Evolutionary conservation across 2,888 invertebrate genomes (phyloP), one percentile per base, ranked within the genome.

Genomic region (Cloeon dipterum): DNA sequence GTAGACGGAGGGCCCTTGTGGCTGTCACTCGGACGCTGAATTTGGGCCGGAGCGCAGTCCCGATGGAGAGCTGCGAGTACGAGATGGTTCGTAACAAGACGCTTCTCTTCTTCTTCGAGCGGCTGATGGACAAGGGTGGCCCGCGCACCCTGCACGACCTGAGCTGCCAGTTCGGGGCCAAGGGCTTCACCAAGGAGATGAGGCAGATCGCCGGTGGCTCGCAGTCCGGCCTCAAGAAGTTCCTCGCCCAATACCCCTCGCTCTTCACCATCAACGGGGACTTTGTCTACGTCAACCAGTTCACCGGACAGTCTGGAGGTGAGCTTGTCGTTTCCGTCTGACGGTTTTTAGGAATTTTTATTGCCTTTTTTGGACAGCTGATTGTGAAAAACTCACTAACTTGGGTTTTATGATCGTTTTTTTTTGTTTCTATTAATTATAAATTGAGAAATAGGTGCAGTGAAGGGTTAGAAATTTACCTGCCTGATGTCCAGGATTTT

Each of bases 101-200:
- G 50, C 66, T 98, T 54, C 70, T 98, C 54, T 98, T 98, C 67
- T 98, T 98, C 63, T 77, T 96, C 57, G 98, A 98, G 65, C 79
- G 93, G 52, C 69, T 98, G 48, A 74, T 98, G 70, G 93, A 94
- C 61, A 93, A 91, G 64, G 82, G 86, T 49, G 85, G 86, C 57
- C 85, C 91, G 45, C 71, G 94, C 56, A 89, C 91, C 46, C 69
- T 96, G 51, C 93, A 93, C 61, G 96, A 98, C 64, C 69, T 98
- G 49, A 91, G 91, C 56, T 96, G 96, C 60, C 93, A 96, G 62
- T 98, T 98, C 62, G 96, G 96, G 51, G 93, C 94, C 47, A 91
- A 93, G 59, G 94, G 89, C 47, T 98, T 98, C 61, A 93, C 96
- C 18, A 86, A 91, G 63, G 96, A 96, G 65, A 96, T 96, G 94